Conservation (phyloP, 2,888 invertebrate species). For the Oscheius sp. region DNA sequence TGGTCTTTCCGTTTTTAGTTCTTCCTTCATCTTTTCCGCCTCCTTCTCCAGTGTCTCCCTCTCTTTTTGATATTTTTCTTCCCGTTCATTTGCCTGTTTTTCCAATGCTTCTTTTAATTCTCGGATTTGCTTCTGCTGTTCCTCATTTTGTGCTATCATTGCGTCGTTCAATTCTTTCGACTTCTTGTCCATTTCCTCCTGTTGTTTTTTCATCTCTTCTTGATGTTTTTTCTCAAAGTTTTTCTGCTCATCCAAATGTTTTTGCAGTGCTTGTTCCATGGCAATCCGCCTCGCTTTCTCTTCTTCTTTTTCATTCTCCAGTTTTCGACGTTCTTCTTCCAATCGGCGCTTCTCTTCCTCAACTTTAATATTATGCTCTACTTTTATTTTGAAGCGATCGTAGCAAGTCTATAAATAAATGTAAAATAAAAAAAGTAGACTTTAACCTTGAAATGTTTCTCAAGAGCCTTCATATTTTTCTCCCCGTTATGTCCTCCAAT, state of each 20-base stretch:
- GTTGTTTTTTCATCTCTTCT: neutral
- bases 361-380: conserved; percentile 11
- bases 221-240: conserved; percentile 2
- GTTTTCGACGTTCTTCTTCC: neutral
- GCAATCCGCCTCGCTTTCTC: neutral
- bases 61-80: neutral
- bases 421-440: neutral
- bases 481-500: neutral
- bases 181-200: conserved; percentile 8
- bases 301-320: neutral
- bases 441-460: neutral
- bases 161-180: neutral
- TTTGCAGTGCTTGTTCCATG: neutral
- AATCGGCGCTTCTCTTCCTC: neutral
- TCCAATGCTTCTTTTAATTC: no score
- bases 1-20: no score
- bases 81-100: neutral
- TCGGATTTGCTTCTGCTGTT: no score
- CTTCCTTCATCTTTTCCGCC: no score
- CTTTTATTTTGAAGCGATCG: neutral
- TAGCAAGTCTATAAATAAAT: conserved; percentile 11
- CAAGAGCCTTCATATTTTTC: neutral
- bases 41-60: no score
- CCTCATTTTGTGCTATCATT: no score
- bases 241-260: neutral